Evolutionary conservation across 1,140 invertebrate genomes (phyloP).

Genomic region (Triops longicaudatus): DNA sequence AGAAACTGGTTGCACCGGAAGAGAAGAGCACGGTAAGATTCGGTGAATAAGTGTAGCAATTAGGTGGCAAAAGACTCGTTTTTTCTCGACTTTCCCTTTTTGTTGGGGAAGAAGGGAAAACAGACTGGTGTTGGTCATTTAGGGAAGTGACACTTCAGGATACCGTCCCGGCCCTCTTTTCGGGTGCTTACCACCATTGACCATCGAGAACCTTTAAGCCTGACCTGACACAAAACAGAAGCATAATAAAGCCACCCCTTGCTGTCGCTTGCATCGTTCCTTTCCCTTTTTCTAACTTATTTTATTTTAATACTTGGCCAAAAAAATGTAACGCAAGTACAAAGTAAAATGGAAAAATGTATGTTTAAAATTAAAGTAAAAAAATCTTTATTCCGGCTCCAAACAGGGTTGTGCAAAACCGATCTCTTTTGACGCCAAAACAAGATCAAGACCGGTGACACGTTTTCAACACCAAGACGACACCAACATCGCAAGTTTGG

Average conservation of each 20-base stretch:
- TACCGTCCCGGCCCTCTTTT: neutral
- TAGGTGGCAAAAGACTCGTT: neutral
- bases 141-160: neutral
- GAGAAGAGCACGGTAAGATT: neutral
- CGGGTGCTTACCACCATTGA: neutral
- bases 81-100: too few relatives aligned
- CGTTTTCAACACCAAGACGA: too few relatives aligned
- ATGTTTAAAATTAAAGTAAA: too few relatives aligned
- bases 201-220: neutral
- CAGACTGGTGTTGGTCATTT: neutral
- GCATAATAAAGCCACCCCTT: neutral
- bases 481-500: too few relatives aligned
- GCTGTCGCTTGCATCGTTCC: too few relatives aligned
- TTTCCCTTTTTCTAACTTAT: too few relatives aligned
- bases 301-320: too few relatives aligned
- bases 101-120: too few relatives aligned
- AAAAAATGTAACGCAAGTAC: too few relatives aligned
- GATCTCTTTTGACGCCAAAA: neutral
- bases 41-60: neutral
- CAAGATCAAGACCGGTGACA: neutral
- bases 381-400: too few relatives aligned
- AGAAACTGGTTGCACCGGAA: neutral
- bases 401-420: too few relatives aligned
- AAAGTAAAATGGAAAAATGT: too few relatives aligned
- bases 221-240: conserved; percentile 7